A percentile compares a stretch with the other conserved stretches of the same genome.
Evolutionary conservation across 2,113 vertebrate species (phyloP).

Genomic region (Eupsittula cactorum): DNA sequence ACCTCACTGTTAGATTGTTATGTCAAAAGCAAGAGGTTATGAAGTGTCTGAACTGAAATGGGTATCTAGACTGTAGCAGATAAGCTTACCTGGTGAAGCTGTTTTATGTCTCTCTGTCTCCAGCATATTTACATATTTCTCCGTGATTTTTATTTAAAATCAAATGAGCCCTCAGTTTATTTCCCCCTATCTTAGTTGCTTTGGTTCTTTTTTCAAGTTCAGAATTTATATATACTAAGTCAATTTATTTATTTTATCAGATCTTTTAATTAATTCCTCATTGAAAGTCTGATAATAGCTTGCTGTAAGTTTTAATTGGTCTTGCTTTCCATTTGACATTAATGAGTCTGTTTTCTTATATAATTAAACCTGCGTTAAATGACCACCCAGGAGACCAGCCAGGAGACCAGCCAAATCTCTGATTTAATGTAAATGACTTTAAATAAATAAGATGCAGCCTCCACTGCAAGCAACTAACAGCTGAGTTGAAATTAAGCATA

Average conservation of each 20-base stretch:
- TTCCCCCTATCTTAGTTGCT: neutral
- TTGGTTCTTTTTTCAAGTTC: neutral
- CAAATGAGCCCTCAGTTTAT: neutral
- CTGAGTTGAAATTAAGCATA: neutral
- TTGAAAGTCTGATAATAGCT: neutral
- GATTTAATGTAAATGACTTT: neutral
- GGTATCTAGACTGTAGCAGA: neutral
- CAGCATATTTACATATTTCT: neutral
- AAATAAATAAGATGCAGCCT: neutral
- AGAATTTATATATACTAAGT: neutral
- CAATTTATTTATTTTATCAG: neutral
- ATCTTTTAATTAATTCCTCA: neutral
- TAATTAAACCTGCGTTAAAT: neutral
- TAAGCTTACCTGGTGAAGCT: neutral
- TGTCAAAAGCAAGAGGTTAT: neutral
- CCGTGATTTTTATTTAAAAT: neutral
- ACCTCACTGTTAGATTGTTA: neutral
- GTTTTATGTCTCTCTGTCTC: neutral
- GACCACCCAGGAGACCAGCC: neutral
- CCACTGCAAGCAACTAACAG: neutral
- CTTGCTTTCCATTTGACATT: neutral
- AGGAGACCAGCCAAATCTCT: neutral
- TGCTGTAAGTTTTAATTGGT: constrained; percentile 10
- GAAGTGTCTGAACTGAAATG: neutral
- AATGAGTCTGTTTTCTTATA: constrained; percentile 9